phyloP scores from a whole-genome alignment of 2,113 vertebrate genomes.

The Rana temporaria region DNA sequence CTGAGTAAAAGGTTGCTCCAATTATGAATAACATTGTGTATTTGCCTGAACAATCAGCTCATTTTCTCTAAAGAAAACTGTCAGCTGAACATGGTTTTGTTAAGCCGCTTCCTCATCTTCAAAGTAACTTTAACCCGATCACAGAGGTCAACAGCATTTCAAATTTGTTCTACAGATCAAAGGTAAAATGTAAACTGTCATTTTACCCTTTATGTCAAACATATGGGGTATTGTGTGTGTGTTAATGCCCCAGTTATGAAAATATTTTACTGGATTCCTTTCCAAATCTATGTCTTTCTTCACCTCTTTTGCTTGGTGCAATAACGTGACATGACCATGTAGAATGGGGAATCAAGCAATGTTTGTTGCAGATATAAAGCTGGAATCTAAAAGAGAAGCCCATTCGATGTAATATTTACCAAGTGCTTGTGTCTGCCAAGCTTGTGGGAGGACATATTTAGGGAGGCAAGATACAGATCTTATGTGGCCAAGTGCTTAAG shows the following conservation, averaged over 20 bases:
- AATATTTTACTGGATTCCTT: constrained; percentile 47
- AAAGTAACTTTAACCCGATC: constrained; percentile 27
- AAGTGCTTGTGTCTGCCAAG: neutral
- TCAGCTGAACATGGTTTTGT: constrained; percentile 27
- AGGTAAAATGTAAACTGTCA: constrained; percentile 44
- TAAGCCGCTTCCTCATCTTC: constrained; percentile 36
- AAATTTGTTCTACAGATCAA: constrained; percentile 52
- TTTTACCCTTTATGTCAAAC: constrained; percentile 50
- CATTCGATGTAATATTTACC: neutral
- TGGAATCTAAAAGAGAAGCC: constrained; percentile 5
- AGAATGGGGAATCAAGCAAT: constrained; percentile 10
- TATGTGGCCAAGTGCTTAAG: neutral
- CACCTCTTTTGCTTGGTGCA: constrained; percentile 19
- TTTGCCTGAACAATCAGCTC: constrained; percentile 35
- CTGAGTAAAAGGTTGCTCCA: neutral
- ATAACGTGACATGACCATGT: constrained; percentile 18
- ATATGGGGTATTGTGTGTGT: constrained; percentile 42
- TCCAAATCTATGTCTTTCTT: constrained; percentile 37
- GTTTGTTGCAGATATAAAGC: constrained; percentile 21
- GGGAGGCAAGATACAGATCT: neutral
- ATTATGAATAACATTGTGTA: constrained; percentile 3
- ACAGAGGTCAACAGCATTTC: constrained; percentile 31
- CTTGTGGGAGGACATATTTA: neutral
- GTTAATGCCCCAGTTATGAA: constrained; percentile 9
- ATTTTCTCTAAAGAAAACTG: constrained; percentile 38